These are phyloP conservation scores for Cydia pomonella DNA, from an alignment of 1,140 invertebrate genomes.

Conservation along the genomic window DNA sequence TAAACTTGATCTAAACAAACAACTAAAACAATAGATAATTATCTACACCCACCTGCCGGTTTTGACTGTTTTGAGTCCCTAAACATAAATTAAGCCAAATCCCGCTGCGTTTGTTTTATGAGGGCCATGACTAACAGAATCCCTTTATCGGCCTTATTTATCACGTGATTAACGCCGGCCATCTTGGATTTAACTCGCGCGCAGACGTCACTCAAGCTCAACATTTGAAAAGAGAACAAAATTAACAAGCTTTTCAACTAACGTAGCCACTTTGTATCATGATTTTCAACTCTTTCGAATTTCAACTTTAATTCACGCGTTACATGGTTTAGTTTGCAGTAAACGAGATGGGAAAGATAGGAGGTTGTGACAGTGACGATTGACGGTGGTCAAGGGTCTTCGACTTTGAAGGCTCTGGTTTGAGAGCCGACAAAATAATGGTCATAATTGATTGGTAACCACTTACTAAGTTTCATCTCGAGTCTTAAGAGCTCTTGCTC, in stretches of 20 bases:
- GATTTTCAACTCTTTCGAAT: neutral
- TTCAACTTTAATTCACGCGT: neutral
- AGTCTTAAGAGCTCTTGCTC: neutral
- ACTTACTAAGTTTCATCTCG: neutral
- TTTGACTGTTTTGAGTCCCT: neutral
- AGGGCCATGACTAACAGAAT: slow-evolving; percentile 31
- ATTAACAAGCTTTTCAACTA: slow-evolving; percentile 9
- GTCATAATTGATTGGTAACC: slow-evolving; percentile 12
- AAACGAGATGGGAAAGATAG: neutral
- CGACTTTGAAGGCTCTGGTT: slow-evolving; percentile 4
- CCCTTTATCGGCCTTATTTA: slow-evolving; percentile 46
- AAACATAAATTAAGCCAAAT: slow-evolving; percentile 32
- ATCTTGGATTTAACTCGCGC: slow-evolving; percentile 23
- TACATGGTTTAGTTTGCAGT: neutral
- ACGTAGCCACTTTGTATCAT: neutral
- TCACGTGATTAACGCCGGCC: slow-evolving; percentile 36
- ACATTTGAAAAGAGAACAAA: slow-evolving; percentile 22
- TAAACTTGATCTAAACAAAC: neutral
- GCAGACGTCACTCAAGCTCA: slow-evolving; percentile 17
- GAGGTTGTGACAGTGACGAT: neutral
- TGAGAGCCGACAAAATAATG: slow-evolving; percentile 16
- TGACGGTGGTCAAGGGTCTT: slow-evolving; percentile 3
- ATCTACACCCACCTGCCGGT: slow-evolving; percentile 33
- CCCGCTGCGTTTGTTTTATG: slow-evolving; percentile 41
- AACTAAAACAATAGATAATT: slow-evolving; percentile 25